Base-by-base conservation (phyloP, 2,888 invertebrate species). In the Cenopis cana region DNA sequence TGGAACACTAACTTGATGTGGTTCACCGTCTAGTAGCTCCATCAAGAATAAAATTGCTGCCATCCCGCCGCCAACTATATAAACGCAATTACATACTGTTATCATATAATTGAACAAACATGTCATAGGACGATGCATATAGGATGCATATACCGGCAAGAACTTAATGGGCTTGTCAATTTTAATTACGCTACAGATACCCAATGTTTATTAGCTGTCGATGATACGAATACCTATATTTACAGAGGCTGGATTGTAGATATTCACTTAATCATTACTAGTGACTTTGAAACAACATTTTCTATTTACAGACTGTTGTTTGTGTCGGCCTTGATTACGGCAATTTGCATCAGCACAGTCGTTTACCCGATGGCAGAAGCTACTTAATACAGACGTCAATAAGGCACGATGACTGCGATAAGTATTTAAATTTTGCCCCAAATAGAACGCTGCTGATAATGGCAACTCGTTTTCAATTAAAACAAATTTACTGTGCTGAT, bases 361-460 rank as follows among this genome's bases (percentile, higher is more conserved):
- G 73, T 72, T 75, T 76, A 76, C 76, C 72, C 75, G 71, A 75
- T 74, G 72, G 76, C 74, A 75, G 74, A 75, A 74, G 74, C 72
- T 69, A 72, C 69, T 60, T 73, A 62, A 66, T n/a, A 24, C 24
- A 18, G 41, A 50, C 69, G 41, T 67, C 69, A 69, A 60, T 60
- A 72, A 62, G 60, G 41, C 52, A 65, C 65, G 59, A 52, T 55
- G 70, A 14, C 33, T 54, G 76, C 73, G 83, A 83, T 84, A 84
- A 81, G 72, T 84, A 85, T 85, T 85, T 73, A 82, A 85, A 85
- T 85, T 80, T 79, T 77, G 84, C 77, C 77, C 85, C 74, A 84
- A 78, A 80, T 85, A 68, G 46, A 33, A 18, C 54, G 54, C 12
- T 17, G 24, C 49, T 55, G 67, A 71, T 71, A 71, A 46, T 66